Percentiles rank a stretch among this genome's conserved stretches.
Evolutionary conservation across 2,113 vertebrate species (phyloP).

Genomic region (Seriola aureovittata): DNA sequence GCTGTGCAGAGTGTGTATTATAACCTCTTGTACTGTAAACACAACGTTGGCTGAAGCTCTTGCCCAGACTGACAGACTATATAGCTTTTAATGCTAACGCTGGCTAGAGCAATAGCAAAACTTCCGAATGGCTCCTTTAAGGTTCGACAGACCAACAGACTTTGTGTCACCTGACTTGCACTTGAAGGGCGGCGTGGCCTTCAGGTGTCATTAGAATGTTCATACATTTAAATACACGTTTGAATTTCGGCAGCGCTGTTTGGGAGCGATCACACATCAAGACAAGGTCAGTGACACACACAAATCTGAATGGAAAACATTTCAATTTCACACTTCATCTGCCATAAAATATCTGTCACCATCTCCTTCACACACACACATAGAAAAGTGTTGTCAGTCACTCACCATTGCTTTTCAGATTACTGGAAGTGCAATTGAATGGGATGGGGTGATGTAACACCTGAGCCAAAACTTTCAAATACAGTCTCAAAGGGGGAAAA

Average conservation of each 20-base stretch:
- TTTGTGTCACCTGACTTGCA: neutral
- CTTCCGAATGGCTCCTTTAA: too few relatives aligned
- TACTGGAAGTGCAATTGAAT: conserved; percentile 30
- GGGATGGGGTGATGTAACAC: conserved; percentile 21
- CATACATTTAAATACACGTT: conserved; percentile 46
- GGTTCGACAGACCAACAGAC: neutral
- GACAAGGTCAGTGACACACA: conserved; percentile 62
- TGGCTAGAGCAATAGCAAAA: too few relatives aligned
- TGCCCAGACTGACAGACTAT: too few relatives aligned
- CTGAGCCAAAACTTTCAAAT: conserved; percentile 63
- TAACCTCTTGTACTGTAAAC: too few relatives aligned
- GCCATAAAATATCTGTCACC: conserved; percentile 42
- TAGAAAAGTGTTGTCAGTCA: conserved; percentile 40
- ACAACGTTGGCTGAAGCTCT: too few relatives aligned
- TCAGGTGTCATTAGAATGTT: conserved; percentile 55
- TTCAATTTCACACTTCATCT: conserved; percentile 85
- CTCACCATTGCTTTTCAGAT: conserved; percentile 55
- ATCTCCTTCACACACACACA: conserved; percentile 2
- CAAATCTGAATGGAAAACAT: conserved; percentile 46
- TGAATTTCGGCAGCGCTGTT: conserved; percentile 35
- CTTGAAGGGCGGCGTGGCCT: conserved; percentile 31
- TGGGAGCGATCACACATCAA: neutral
- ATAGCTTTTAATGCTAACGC: too few relatives aligned
- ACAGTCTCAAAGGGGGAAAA: neutral
- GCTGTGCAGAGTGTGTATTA: too few relatives aligned